Percentiles rank a stretch among this genome's conserved stretches.
phyloP scores from a whole-genome alignment of 23 tunicate species.

The Trididemnum clinides region DNA sequence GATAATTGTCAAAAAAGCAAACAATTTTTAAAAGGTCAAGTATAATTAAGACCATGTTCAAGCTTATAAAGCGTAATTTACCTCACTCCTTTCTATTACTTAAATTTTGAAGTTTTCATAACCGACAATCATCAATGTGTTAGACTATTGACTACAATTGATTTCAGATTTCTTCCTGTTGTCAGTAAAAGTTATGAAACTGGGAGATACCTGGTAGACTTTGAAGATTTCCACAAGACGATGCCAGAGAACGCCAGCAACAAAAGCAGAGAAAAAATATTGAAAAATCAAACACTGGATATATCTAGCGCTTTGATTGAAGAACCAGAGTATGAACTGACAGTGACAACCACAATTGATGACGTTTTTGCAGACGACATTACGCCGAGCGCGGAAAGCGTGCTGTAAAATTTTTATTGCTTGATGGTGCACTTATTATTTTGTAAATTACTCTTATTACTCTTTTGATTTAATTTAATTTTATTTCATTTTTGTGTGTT shows the following conservation, averaged over 20 bases:
- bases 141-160: too few relatives aligned
- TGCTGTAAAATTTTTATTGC: neutral
- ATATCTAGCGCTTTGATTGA: constrained; percentile 25
- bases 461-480: neutral
- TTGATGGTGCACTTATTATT: neutral
- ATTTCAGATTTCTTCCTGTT: constrained; percentile 31
- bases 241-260: constrained; percentile 1
- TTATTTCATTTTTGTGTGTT: neutral
- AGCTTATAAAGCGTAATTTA: too few relatives aligned
- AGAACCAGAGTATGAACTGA: constrained; percentile 44
- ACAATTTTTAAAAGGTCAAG: too few relatives aligned
- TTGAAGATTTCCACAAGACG: constrained; percentile 39
- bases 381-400: constrained; percentile 4
- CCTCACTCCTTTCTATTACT: too few relatives aligned
- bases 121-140: too few relatives aligned
- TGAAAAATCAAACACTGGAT: neutral
- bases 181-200: constrained; percentile 11
- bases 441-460: neutral
- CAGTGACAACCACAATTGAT: constrained; percentile 30
- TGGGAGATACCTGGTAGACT: constrained; percentile 48
- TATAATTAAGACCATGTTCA: too few relatives aligned
- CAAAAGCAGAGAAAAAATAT: neutral
- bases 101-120: too few relatives aligned
- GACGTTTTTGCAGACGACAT: constrained; percentile 16
- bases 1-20: too few relatives aligned